Evolutionary conservation across 1,140 invertebrate species (phyloP), one percentile per base, ranked within the genome.

Genomic region (Elysia chlorotica): DNA sequence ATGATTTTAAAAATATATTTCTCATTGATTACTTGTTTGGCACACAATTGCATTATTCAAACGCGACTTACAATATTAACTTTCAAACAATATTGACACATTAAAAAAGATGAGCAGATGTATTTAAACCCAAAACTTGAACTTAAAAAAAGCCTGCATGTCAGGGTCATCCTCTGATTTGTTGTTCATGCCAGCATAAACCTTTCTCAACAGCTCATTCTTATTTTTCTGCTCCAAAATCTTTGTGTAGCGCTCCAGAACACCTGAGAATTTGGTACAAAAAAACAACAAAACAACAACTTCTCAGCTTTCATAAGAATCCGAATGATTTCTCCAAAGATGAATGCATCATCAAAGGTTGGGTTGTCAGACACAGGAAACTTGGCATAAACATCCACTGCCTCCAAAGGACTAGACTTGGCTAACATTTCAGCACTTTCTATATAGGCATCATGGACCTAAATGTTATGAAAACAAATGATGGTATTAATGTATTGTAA

Each of bases 371-470:
- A 79, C n/a, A 85, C 75, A 4, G 85, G 86, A 71, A 86, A 86
- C 62, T 84, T 83, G 71, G 76, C 74, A 62, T 85, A 87, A 1
- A 87, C 78, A 75, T 87, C 84, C 6, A 87, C 86, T 62, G 86
- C 86, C 54, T 75, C 83, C 36, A 82, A 38, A 1, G 86, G 86
- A 56, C 86, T 79, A n/a, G 78, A 75, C 61, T 82, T 80, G 2
- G 76, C 63, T 56, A 87, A 54, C 84, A 86, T 86, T 37, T 87
- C 85, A n/a, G 84, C 86, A 71, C 79, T 70, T 61, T 87, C 86
- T 23, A 87, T 86, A 67, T 86, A 87, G 19, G 86, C 85, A 80
- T 86, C 85, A 74, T 87, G 86, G 6, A 86, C 76, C 86, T 87
- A 62, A 5, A 33, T n/a, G 70, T 23, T 48, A n/a, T n/a, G n/a